A percentile compares a stretch with the other conserved stretches of the same genome.
Evolutionary conservation across 1,140 invertebrate genomes (phyloP).

Genomic region (Procambarus clarkii): DNA sequence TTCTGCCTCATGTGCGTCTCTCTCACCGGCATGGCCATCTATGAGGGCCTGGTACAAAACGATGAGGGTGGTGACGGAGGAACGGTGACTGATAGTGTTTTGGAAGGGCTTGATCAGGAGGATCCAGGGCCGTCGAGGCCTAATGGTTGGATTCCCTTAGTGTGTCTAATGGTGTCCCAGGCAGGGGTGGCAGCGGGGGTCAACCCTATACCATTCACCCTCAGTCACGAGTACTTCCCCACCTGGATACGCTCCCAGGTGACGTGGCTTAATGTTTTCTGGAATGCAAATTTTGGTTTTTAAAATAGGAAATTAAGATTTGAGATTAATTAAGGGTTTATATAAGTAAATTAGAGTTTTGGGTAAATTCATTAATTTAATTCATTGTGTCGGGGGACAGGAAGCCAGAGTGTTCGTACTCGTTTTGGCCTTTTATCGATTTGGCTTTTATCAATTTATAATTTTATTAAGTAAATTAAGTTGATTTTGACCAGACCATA

Average conservation of each 20-base stretch:
- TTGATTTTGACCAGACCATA: too few species aligned
- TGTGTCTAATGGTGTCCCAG: not conserved
- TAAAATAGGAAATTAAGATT: too few species aligned
- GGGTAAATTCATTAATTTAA: too few species aligned
- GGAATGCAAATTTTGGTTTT: too few species aligned
- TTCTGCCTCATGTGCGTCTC: not conserved
- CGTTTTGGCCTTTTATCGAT: too few species aligned
- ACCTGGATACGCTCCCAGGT: constrained; percentile 19
- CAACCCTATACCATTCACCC: not conserved
- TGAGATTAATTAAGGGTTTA: too few species aligned
- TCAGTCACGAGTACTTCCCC: constrained; percentile 24
- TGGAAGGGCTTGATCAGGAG: not conserved
- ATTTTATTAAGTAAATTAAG: too few species aligned
- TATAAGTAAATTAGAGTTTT: too few species aligned
- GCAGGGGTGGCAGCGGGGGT: not conserved
- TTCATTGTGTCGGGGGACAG: too few species aligned
- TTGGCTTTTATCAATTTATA: too few species aligned
- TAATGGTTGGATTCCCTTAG: not conserved
- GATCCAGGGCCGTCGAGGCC: not conserved
- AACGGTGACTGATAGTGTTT: not conserved
- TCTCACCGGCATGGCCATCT: not conserved
- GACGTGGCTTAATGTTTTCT: not conserved
- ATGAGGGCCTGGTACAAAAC: not conserved
- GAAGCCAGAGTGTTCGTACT: too few species aligned
- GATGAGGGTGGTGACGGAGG: too few species aligned